A percentile compares a stretch with the other conserved stretches of the same genome.
Evolutionary conservation across 2,888 invertebrate genomes (phyloP).

Genomic region (Dyspetes luteomarginatus): DNA sequence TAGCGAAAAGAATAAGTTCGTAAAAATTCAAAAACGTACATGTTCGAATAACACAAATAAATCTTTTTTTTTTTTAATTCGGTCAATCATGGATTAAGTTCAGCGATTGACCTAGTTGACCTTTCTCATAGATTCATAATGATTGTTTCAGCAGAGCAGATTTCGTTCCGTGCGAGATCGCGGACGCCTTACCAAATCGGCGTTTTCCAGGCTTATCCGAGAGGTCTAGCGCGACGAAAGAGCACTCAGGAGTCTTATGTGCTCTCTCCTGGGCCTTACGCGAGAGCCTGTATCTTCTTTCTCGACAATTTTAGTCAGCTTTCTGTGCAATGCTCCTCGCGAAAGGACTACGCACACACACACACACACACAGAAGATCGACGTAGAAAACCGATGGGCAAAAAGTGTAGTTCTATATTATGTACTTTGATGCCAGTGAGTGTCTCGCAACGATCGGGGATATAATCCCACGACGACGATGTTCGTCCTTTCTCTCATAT

Average conservation of each 20-base stretch:
- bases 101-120: no score
- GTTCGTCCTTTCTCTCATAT: conserved; percentile 6
- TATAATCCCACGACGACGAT: conserved; percentile 61
- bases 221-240: conserved; percentile 53
- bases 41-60: no score
- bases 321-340: conserved; percentile 19
- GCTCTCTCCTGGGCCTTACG: conserved; percentile 48
- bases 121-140: no score
- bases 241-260: conserved; percentile 61
- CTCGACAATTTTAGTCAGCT: conserved; percentile 33
- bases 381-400: conserved; percentile 9
- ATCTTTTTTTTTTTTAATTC: no score
- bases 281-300: conserved; percentile 42
- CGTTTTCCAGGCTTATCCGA: conserved; percentile 72
- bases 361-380: not conserved
- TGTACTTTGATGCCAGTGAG: conserved; percentile 30
- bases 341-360: conserved; percentile 4
- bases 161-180: conserved; percentile 42
- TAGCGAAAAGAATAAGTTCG: no score
- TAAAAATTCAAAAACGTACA: no score
- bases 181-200: conserved; percentile 69
- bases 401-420: conserved; percentile 24
- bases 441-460: conserved; percentile 48
- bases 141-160: not conserved
- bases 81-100: no score